Base-by-base conservation (phyloP, 92 coral and sea anemone genomes). In the Pocillopora grandis region DNA sequence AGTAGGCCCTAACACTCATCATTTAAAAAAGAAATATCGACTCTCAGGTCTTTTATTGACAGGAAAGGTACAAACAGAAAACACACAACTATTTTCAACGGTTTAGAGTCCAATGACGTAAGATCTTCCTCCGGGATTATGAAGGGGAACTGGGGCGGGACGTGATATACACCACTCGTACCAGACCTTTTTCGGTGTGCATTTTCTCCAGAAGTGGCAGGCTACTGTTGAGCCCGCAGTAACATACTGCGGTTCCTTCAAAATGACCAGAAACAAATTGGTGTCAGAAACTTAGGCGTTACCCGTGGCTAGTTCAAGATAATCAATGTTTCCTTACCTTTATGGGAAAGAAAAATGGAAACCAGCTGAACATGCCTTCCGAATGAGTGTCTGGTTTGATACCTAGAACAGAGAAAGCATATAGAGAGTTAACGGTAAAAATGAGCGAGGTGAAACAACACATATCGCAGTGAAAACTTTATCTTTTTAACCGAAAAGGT, bases 341-440 rank as follows among this genome's bases (percentile, higher is more conserved):
- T 42, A 97, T 87, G 9, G 99, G 99, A 75, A 97, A 92, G 82
- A 87, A 97, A 83, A 97, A 84, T 1, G 99, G 99, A 82, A 97
- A 97, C 99, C 99, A 97, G 58, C 99, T 97, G 89, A 97, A 97
- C 99, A 97, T 97, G 57, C 99, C 99, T 52, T 92, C 97, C 2
- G 99, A 97, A 85, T 97, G 99, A 19, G 98, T 95, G 23, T 90
- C 97, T 18, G 99, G 99, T 81, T 79, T 94, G 37, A 97, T 97
- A 85, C 99, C 99, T 97, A n/a, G 35, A 68, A 57, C 31, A 63
- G 8, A 36, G 21, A 9, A 18, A 18, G 37, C 16, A 33, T 3
- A 49, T 12, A 14, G 6, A 31, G 27, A 12, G 21, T 0, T 20
- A 4, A 66, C 21, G 6, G 70, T 19, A 35, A 20, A 33, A 71